Base-by-base conservation (phyloP, 2,797 vertebrate genomes). In the Cottoperca gobio region DNA sequence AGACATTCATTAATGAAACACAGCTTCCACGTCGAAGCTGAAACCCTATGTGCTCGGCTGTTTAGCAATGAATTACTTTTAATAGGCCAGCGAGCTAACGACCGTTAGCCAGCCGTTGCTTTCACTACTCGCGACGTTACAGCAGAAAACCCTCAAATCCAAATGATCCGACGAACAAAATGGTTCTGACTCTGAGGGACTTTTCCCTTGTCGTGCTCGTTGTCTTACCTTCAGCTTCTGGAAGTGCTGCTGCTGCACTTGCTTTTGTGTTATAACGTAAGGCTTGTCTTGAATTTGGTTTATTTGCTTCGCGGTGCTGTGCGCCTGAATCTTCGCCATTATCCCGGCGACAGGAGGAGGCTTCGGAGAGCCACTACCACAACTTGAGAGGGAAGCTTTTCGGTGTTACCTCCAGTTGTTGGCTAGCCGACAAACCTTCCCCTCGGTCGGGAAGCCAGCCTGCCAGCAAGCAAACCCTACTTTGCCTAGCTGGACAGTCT, bases 251-350 rank as follows among this genome's bases (percentile, higher is more conserved):
- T 96, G 95, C 86, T 95, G 94, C 89, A 95, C 94, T 93, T 96
- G 95, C 90, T 95, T 96, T 90, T 95, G 95, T 74, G 92, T 89
- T 80, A 95, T 94, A 80, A 94, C 94, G 86, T 92, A 96, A 87
- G 95, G 94, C 94, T 95, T 95, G 84, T 95, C 95, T 87, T 95
- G 95, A 37, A 95, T 93, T 91, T 92, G 95, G 94, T 90, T 95
- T 75, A 96, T 95, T 88, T 95, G 95, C 90, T 95, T 96, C 73
- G 95, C 92, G 90, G 91, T 89, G 94, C 94, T 92, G 93, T 95
- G 95, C 39, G 95, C 89, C 88, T 96, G 95, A 90, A 96, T 96
- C 90, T 96, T 96, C 94, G 95, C 95, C 95, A 96, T 96, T 91
- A 95, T 95, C 92, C 92, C 89, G 92, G 91, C 86, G 91, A 85